phyloP scores from a whole-genome alignment of 37 sponge, comb jelly and placozoan genomes.

The Haliclona indistincta region DNA sequence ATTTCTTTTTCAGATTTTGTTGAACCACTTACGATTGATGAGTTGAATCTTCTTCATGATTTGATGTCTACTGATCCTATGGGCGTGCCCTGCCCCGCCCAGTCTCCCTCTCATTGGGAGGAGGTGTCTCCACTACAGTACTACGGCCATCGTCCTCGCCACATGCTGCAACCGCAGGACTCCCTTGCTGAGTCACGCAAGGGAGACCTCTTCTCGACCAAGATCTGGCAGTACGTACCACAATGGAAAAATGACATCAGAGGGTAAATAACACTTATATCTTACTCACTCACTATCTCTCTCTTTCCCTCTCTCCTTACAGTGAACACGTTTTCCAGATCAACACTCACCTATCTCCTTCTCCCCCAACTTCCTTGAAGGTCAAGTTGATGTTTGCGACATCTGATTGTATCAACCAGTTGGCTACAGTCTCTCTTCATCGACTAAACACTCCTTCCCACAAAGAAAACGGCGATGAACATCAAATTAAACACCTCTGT shows the following conservation, averaged over 20 bases:
- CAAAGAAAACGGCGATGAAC: not conserved
- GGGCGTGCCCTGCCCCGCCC: constrained; percentile 19
- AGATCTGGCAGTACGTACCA: constrained; percentile 6
- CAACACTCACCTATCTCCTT: not conserved
- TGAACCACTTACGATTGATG: constrained; percentile 1
- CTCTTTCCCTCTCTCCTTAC: too few species aligned
- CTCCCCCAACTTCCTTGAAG: constrained; percentile 23
- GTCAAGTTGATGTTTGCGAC: constrained; percentile 36
- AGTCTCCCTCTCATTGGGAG: constrained; percentile 25
- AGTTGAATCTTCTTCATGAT: constrained; percentile 16
- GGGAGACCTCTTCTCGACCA: not conserved
- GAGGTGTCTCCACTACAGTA: constrained; percentile 42
- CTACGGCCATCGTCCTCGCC: not conserved
- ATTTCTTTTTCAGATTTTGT: not conserved
- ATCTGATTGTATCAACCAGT: constrained; percentile 27
- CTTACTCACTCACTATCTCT: too few species aligned
- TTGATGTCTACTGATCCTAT: constrained; percentile 13
- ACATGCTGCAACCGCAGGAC: constrained; percentile 6
- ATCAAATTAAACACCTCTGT: constrained; percentile 23
- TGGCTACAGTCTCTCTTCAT: constrained; percentile 35
- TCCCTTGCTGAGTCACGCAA: not conserved
- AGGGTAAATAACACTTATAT: too few species aligned
- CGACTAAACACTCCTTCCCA: not conserved
- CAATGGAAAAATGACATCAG: too few species aligned
- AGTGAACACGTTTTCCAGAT: constrained; percentile 3